Evolutionary conservation across 1,140 invertebrate genomes (phyloP).

Genomic region (Neodiprion lecontei): DNA sequence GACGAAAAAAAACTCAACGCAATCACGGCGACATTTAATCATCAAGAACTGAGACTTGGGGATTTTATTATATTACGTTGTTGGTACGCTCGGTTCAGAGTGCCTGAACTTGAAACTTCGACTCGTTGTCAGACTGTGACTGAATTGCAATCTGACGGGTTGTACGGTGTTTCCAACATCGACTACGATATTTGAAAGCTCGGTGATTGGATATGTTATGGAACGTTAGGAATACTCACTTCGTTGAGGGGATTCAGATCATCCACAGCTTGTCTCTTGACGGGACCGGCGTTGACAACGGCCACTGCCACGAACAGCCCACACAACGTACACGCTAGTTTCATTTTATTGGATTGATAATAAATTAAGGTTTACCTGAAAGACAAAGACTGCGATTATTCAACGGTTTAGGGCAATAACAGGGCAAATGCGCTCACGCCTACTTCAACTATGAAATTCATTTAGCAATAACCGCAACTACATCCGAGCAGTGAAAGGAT

Average conservation of each 20-base stretch:
- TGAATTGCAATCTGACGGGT: background rate
- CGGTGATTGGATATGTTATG: background rate
- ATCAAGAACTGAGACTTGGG: background rate
- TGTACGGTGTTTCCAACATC: background rate
- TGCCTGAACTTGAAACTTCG: conserved; percentile 12
- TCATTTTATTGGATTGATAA: conserved; percentile 41
- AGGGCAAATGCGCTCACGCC: too few relatives aligned
- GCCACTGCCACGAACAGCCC: conserved; percentile 38
- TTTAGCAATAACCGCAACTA: too few relatives aligned
- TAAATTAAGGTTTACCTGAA: background rate
- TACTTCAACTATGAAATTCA: too few relatives aligned
- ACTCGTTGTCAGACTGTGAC: too few relatives aligned
- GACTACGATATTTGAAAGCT: background rate
- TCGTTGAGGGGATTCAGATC: conserved; percentile 56
- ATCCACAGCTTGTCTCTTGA: conserved; percentile 50
- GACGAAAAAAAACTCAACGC: too few relatives aligned
- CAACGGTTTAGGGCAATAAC: background rate
- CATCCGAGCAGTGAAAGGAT: too few relatives aligned
- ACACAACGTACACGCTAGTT: conserved; percentile 40
- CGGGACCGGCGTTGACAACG: conserved; percentile 40
- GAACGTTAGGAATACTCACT: conserved; percentile 43
- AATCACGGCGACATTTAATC: background rate
- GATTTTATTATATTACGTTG: background rate
- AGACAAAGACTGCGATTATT: background rate
- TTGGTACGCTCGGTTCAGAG: background rate